Base-by-base conservation (phyloP, 2,888 invertebrate species). In the Nomada fabriciana region DNA sequence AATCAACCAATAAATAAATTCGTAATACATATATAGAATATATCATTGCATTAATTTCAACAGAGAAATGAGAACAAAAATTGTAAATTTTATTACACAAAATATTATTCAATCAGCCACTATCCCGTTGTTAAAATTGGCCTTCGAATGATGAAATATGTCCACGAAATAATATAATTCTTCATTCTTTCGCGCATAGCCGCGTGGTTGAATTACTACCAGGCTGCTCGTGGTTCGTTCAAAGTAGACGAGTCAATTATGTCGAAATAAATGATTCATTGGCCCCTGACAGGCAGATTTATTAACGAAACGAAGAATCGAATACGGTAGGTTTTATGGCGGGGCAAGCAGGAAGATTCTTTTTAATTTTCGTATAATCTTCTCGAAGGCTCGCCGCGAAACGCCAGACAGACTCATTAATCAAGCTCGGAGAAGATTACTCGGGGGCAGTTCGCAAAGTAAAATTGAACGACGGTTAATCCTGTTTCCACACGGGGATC, bases 301-400 rank as follows among this genome's bases (percentile, higher is more conserved):
- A 29, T 64, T 67, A 77, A 67, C 60, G 29, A 64, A 73, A 73
- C 65, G 65, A 64, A 64, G 25, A 64, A 47, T 73, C 65, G 13
- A 47, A 47, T 59, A 47, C 59, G 43, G 59, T 18, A 43, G 47
- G 13, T 47, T 47, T 47, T 15, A 3, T 13, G 47, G 52, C 29
- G 13, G 9, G 20, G 20, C 20, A 29, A 23, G 42, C 29, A n/a
- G 2, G 13, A 25, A 52, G 13, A 61, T 52, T 69, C 42, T 53
- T 71, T 76, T 60, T 20, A 76, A 63, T 76, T 72, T 72, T 65
- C 64, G 53, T 57, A 29, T 52, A 76, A 72, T 71, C 71, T 50
- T 13, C 65, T n/a, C 23, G 25, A 50, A 42, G 64, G 42, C 0
- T 20, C 47, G n/a, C 50, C 55, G 55, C 47, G 64, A 50, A 64